These are phyloP conservation scores for Oligia strigilis DNA, from an alignment of 2,888 invertebrate species.

Conservation along the genomic window DNA sequence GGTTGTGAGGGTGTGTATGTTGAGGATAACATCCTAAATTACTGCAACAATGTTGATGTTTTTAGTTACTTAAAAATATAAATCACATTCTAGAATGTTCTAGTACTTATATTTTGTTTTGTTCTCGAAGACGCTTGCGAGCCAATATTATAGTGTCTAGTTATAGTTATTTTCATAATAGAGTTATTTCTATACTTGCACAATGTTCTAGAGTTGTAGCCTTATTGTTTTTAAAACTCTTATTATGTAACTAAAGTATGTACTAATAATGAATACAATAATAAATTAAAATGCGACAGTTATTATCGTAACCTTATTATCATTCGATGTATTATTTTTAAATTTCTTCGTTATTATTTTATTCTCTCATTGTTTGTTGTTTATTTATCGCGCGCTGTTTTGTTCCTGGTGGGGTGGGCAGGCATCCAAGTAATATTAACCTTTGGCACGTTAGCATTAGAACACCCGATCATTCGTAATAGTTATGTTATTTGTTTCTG, in stretches of 20 bases:
- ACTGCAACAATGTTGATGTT: too few relatives aligned
- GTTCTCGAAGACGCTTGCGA: conserved; percentile 18
- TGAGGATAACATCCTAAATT: background rate
- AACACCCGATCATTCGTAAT: conserved; percentile 19
- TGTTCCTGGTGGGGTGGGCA: conserved; percentile 58
- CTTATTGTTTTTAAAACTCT: conserved; percentile 8
- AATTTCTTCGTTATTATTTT: conserved; percentile 19
- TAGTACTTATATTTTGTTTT: conserved; percentile 26
- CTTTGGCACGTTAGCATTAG: conserved; percentile 53
- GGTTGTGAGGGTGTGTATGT: background rate
- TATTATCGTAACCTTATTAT: conserved; percentile 9
- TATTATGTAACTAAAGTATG: conserved; percentile 3
- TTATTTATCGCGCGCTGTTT: conserved; percentile 48
- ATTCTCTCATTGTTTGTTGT: conserved; percentile 43
- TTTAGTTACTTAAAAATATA: background rate
- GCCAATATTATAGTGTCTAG: conserved; percentile 13
- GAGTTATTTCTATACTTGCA: conserved; percentile 33
- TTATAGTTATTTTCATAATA: conserved; percentile 43
- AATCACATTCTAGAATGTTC: conserved; percentile 27
- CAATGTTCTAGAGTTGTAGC: background rate
- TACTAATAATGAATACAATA: conserved; percentile 8
- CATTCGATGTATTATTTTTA: conserved; percentile 25
- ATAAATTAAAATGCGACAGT: conserved; percentile 21
- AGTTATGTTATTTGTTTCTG: conserved; percentile 14
- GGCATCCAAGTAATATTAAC: conserved; percentile 47